Base-by-base conservation (phyloP, 2,797 vertebrate genomes). In the Anolis apletophallus region DNA sequence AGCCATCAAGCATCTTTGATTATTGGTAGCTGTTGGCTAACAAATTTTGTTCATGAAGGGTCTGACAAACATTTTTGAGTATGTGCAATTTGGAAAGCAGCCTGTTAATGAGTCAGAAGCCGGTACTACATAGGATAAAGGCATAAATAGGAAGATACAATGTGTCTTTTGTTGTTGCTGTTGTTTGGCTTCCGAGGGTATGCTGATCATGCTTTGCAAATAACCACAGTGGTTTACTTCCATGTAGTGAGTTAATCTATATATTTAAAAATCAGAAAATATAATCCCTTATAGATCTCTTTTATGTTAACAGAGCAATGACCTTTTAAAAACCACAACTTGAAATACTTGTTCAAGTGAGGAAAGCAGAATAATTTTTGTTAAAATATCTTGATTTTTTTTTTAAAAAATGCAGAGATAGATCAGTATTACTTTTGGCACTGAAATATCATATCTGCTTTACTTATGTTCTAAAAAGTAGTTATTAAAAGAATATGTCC, bases 401-500 rank as follows among this genome's bases (percentile, higher is more conserved):
- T 88, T 71, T n/a, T n/a, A n/a, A n/a, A n/a, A n/a, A 85, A 32
- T 17, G 59, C n/a, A 75, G 12, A 79, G 75, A 85, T 5, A 74
- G 85, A 88, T 5, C 67, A 64, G 19, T 2, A 64, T 3, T 72
- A 57, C 85, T 68, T 64, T 19, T 50, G 10, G 34, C 61, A 34
- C 85, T 88, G 86, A 89, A 84, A 0, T 55, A 85, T 12, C 81
- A 0, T 52, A 82, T 10, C 55, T 86, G 10, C 86, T 50, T 21
- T 36, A 75, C 67, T 90, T 90, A 85, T 46, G 87, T 36, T 85
- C 19, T 23, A 83, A 8, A 85, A 23, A 85, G 19, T 19, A 79
- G 21, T 6, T 85, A 57, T 89, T 74, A 82, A 87, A 79, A 6
- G 74, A 88, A 94, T 92, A 78, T 34, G 6, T 74, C n/a, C 1